A percentile compares a stretch with the other conserved stretches of the same genome.
Conservation (phyloP, 2,888 invertebrate species). For the Imbricaverruca yamaguchii region DNA sequence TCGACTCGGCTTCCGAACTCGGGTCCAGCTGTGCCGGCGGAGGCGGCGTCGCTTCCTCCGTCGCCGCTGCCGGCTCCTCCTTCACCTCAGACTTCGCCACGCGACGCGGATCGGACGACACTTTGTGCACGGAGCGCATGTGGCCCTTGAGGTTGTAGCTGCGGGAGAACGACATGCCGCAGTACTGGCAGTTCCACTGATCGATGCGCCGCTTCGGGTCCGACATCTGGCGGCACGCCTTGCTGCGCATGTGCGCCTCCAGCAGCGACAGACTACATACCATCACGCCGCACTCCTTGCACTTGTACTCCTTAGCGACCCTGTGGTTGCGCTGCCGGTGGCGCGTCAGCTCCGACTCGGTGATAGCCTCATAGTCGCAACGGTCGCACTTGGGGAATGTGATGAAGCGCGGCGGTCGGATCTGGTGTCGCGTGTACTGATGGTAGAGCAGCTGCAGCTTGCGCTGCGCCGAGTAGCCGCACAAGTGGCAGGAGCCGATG, state of each 20-base stretch:
- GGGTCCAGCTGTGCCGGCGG: constrained; percentile 34
- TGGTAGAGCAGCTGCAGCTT: constrained; percentile 30
- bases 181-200: constrained; percentile 29
- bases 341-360: constrained; percentile 26
- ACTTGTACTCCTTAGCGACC: constrained; percentile 27
- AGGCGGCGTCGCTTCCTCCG: background rate
- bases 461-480: constrained; percentile 26
- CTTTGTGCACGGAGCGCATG: constrained; percentile 28
- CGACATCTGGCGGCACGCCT: constrained; percentile 25
- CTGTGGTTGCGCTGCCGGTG: constrained; percentile 29
- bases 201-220: constrained; percentile 24
- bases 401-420: constrained; percentile 26
- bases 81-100: too few relatives aligned
- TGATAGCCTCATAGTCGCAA: constrained; percentile 29
- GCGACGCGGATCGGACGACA: background rate
- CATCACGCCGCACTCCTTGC: constrained; percentile 28
- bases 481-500: constrained; percentile 27
- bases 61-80: constrained; percentile 35
- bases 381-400: constrained; percentile 31
- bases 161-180: constrained; percentile 30
- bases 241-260: constrained; percentile 31
- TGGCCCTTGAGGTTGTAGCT: constrained; percentile 32
- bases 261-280: constrained; percentile 28
- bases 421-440: constrained; percentile 27
- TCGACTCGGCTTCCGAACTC: constrained; percentile 50